Evolutionary conservation across 2,113 vertebrate species (phyloP).

Genomic region (Dicentrarchus labrax): DNA sequence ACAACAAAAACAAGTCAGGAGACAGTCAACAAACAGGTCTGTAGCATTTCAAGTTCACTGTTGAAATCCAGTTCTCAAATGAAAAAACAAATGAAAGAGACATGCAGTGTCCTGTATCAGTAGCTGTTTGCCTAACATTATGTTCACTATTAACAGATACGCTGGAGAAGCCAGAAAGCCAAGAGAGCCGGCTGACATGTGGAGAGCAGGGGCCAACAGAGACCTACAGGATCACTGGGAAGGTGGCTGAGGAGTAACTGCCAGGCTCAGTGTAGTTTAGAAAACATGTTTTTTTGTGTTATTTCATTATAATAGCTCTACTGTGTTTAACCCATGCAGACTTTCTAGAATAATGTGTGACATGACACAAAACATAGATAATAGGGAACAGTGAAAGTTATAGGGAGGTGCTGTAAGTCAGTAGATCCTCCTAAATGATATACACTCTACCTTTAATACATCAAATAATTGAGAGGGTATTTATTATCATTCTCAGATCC

Average conservation of each 20-base stretch:
- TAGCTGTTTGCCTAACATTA: background rate
- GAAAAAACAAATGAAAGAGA: background rate
- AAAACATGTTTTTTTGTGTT: background rate
- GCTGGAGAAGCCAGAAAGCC: slow-evolving; percentile 27
- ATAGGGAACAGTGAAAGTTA: background rate
- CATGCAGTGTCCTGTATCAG: background rate
- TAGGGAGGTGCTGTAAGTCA: background rate
- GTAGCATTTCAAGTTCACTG: background rate
- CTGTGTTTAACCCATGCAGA: background rate
- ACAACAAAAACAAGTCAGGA: background rate
- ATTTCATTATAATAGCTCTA: background rate
- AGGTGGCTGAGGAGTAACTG: slow-evolving; percentile 49
- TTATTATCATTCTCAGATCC: no score
- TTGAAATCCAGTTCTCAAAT: background rate
- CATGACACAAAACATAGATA: no score
- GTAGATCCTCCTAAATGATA: no score
- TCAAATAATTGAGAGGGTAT: no score
- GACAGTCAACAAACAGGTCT: slow-evolving; percentile 28
- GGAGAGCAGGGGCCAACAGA: slow-evolving; percentile 39
- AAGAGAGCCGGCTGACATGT: slow-evolving; percentile 20
- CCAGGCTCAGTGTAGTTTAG: background rate
- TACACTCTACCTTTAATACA: no score
- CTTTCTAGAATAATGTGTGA: background rate
- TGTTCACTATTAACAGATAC: slow-evolving; percentile 26
- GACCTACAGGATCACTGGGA: slow-evolving; percentile 54